phyloP scores from a whole-genome alignment of 2,113 vertebrate species.

The Archocentrus centrarchus region DNA sequence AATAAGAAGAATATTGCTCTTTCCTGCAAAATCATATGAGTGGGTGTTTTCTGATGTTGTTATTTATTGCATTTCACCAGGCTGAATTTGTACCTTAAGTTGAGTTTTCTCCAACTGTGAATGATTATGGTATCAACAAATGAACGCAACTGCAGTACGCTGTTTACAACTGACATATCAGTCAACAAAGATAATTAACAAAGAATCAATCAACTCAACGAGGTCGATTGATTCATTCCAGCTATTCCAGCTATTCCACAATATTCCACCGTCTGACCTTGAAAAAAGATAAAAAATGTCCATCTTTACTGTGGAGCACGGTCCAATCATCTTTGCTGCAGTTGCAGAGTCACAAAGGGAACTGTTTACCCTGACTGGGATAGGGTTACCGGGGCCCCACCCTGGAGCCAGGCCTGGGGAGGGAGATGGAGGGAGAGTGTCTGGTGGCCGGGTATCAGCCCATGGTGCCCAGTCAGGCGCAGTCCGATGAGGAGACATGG shows the following conservation, averaged over 20 bases:
- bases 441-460: too few species aligned
- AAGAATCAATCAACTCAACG: neutral
- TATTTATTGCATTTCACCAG: neutral
- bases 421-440: too few species aligned
- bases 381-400: too few species aligned
- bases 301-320: neutral
- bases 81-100: neutral
- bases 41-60: accelerated
- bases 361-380: too few species aligned
- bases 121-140: neutral
- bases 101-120: neutral
- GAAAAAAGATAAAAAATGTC: neutral
- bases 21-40: neutral
- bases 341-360: too few species aligned
- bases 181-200: neutral
- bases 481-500: too few species aligned
- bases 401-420: too few species aligned
- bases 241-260: accelerated
- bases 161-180: neutral
- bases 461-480: too few species aligned
- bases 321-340: neutral
- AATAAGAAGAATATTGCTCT: accelerated
- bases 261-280: neutral
- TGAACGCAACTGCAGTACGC: neutral
- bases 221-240: accelerated